Conservation (phyloP, 2,888 invertebrate genomes). For the Hermaeophaga mercurialis region DNA sequence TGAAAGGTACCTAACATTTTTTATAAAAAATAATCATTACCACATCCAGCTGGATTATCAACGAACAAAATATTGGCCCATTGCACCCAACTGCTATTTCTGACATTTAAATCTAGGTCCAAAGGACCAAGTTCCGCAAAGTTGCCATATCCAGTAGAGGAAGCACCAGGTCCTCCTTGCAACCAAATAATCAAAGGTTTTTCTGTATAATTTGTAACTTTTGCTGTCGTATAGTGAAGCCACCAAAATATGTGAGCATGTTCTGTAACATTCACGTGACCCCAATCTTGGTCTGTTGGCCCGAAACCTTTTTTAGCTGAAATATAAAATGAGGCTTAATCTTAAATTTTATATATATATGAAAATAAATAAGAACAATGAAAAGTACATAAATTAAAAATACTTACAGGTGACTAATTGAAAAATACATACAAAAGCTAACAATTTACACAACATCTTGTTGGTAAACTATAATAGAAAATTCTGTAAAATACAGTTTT, state of each 20-base stretch:
- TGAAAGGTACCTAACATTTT: too few species aligned
- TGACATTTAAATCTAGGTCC: constrained; percentile 52
- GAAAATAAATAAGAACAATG: too few species aligned
- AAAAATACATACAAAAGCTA: too few species aligned
- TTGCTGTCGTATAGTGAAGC: constrained; percentile 72
- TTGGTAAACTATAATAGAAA: too few species aligned
- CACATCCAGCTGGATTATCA: constrained; percentile 87
- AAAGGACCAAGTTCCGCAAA: constrained; percentile 59
- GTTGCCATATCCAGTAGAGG: constrained; percentile 71
- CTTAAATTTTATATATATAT: too few species aligned
- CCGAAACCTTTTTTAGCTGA: constrained; percentile 19
- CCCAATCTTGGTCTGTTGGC: constrained; percentile 61
- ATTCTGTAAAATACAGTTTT: too few species aligned
- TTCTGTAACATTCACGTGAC: constrained; percentile 62
- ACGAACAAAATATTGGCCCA: constrained; percentile 77
- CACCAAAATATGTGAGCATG: constrained; percentile 68
- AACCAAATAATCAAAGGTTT: constrained; percentile 79
- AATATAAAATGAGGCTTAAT: neutral
- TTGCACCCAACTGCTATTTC: constrained; percentile 64
- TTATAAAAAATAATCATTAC: neutral
- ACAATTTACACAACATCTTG: too few species aligned
- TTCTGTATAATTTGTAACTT: constrained; percentile 64
- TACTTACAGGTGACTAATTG: too few species aligned
- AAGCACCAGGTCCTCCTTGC: constrained; percentile 71
- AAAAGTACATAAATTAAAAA: too few species aligned